A percentile compares a stretch with the other conserved stretches of the same genome.
Evolutionary conservation across 92 coral and sea anemone species (phyloP).

Genomic region (Epizoanthus ramosus): DNA sequence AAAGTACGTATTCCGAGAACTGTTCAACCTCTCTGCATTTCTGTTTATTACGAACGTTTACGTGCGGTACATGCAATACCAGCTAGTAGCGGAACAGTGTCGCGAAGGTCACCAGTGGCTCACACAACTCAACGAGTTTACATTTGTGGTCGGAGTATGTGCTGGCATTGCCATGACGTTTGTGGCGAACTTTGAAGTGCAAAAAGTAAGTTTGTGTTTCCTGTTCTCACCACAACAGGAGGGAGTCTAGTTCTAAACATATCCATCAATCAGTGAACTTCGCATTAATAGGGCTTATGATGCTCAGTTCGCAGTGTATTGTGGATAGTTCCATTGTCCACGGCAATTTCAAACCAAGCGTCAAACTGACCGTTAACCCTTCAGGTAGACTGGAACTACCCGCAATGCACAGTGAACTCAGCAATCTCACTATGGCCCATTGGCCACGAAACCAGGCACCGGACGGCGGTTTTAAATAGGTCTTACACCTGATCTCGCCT

Average conservation of each 20-base stretch:
- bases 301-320: too few species aligned
- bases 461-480: too few species aligned
- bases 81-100: constrained; percentile 75
- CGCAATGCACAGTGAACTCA: too few species aligned
- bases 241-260: not conserved
- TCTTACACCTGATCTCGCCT: too few species aligned
- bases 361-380: too few species aligned
- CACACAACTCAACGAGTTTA: constrained; percentile 64
- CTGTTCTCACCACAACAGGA: too few species aligned
- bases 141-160: constrained; percentile 72
- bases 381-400: too few species aligned
- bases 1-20: constrained; percentile 77
- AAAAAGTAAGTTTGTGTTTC: constrained; percentile 53
- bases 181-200: constrained; percentile 85
- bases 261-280: not conserved
- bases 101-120: constrained; percentile 64
- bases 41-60: constrained; percentile 73
- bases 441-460: too few species aligned
- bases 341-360: too few species aligned
- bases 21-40: constrained; percentile 72
- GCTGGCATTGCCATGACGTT: constrained; percentile 82
- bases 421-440: too few species aligned
- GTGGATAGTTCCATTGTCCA: too few species aligned
- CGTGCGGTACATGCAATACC: constrained; percentile 84
- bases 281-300: not conserved